Base-by-base conservation (phyloP, 2,797 vertebrate genomes). In the Melanotaenia pygmaea region DNA sequence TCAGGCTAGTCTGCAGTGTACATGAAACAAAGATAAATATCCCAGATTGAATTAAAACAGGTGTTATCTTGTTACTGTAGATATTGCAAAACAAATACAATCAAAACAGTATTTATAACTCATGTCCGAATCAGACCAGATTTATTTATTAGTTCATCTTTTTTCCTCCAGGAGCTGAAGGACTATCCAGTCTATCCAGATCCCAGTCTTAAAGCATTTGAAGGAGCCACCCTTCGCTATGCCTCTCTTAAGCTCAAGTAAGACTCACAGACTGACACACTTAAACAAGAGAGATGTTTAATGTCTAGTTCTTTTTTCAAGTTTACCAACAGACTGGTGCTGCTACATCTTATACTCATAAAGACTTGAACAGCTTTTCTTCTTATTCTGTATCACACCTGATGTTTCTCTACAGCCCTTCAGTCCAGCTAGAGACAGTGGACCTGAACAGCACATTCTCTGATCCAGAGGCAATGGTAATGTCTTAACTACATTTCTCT, bases 121-220 rank as follows among this genome's bases (percentile, higher is more conserved):
- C 2, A 34, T 50, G 13, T 18, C 35, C n/a, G 5, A 58, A 53
- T 30, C 5, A 22, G 1, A 34, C 13, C 16, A 40, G 37, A 74
- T 56, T 2, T 20, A 50, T 65, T 14, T 22, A 8, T 2, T 11
- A 2, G 24, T 53, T 69, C 28, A 50, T 2, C 66, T 37, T 62
- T 92, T 81, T 88, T 1, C 86, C 77, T 86, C 35, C 83, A 99
- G 97, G 96, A 97, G 80, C 88, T 98, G 69, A 97, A 97, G 40
- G 97, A 96, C 71, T 97, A 97, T 81, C 97, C 96, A 4, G 96
- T 97, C 71, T 96, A 98, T 79, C 96, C 97, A n/a, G 97, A 98
- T 76, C 96, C 97, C 76, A 98, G 97, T 86, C 94, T 98, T 66
- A 98, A 98, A 90, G 97, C 98, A 18, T 98, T 98, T 86, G 96